Base-by-base conservation (phyloP, 2,797 vertebrate species). In the Notolabrus celidotus region DNA sequence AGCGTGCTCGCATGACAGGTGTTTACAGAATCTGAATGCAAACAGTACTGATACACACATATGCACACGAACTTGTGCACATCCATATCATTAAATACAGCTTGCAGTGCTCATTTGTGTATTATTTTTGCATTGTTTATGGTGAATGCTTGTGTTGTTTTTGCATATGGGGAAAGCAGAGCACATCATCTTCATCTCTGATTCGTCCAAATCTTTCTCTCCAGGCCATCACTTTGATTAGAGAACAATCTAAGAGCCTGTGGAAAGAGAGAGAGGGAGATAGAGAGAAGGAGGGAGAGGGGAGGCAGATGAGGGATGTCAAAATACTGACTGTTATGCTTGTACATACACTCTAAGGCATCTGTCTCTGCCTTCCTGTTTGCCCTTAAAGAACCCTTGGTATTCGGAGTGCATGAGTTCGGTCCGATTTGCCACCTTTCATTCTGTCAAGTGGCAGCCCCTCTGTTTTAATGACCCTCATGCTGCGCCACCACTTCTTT, bases 401-500 rank as follows among this genome's bases (percentile, higher is more conserved):
- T 33, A 57, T 68, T 67, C 62, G 65, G 36, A 68, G 23, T 56
- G 58, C 62, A 62, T 11, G 2, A 76, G 71, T 83, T 79, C 54
- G 14, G 39, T 58, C 60, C 49, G 55, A 34, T 82, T 61, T 56
- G 47, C 43, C 49, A 75, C 73, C 70, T 69, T 86, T 85, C 61
- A 69, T 82, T 74, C 67, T 64, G 42, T 74, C 72, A 78, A 88
- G 64, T 78, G 71, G 60, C 67, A 45, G 56, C 67, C 46, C 55
- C 41, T 54, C 47, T 63, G 74, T 69, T 72, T 81, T 89, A 92
- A 89, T 85, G 79, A 87, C 74, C 79, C 53, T 76, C 80, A 74
- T 4, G 7, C 65, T 84, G 73, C 1, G 52, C 19, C 47, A 58
- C 38, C 34, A 53, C 65, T 72, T 80, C 70, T 81, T 72, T 88